A percentile compares a stretch with the other conserved stretches of the same genome.
Evolutionary conservation across 92 coral and sea anemone genomes (phyloP).

Genomic region (Palythoa grandiflora): DNA sequence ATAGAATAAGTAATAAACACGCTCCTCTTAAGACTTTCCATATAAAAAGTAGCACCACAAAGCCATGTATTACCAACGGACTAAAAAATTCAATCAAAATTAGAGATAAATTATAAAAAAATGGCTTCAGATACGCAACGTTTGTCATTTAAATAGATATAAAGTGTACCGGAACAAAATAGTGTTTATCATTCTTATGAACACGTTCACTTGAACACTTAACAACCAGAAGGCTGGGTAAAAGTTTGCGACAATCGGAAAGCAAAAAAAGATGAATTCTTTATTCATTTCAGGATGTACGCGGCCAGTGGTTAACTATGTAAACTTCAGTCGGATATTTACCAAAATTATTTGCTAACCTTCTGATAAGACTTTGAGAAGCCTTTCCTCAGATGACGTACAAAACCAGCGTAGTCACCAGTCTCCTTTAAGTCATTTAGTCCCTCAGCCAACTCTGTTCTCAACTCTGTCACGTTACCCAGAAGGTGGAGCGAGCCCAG

Average conservation of each 20-base stretch:
- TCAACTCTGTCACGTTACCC: slow-evolving; percentile 91
- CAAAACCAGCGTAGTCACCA: slow-evolving; percentile 94
- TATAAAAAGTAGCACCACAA: slow-evolving; percentile 46
- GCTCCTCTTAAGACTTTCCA: slow-evolving; percentile 49
- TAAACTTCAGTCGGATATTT: not conserved
- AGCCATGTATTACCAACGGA: slow-evolving; percentile 58
- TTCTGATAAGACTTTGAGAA: slow-evolving; percentile 91
- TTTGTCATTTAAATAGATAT: too few relatives aligned
- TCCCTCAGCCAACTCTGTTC: slow-evolving; percentile 84
- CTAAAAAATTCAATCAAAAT: slow-evolving; percentile 18
- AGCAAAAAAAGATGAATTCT: too few relatives aligned
- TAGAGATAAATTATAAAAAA: slow-evolving; percentile 51
- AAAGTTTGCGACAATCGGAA: not conserved
- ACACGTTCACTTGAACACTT: too few relatives aligned
- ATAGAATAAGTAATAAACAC: slow-evolving; percentile 57
- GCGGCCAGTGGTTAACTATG: too few relatives aligned
- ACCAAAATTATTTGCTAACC: slow-evolving; percentile 52
- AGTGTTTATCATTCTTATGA: too few relatives aligned
- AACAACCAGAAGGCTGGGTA: too few relatives aligned
- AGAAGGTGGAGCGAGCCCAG: slow-evolving; percentile 95
- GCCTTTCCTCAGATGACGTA: slow-evolving; percentile 88
- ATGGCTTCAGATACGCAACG: too few relatives aligned
- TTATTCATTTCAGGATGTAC: too few relatives aligned
- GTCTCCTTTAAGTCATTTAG: slow-evolving; percentile 90
- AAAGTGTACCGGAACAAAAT: too few relatives aligned